Evolutionary conservation across 2,888 invertebrate species (phyloP), one percentile per base, ranked within the genome.

Genomic region (Magallana nippona): DNA sequence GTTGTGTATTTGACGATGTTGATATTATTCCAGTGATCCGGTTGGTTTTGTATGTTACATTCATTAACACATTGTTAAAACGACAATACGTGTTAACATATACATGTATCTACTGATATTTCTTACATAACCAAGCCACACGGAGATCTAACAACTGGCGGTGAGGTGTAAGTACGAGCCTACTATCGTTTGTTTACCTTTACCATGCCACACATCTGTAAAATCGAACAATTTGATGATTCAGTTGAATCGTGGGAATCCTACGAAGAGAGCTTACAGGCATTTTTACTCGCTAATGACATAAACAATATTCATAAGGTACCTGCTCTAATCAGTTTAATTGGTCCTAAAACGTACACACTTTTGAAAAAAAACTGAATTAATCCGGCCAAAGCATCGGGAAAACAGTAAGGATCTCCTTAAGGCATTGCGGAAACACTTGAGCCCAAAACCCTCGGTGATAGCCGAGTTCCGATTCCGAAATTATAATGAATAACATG

Each of bases 341-440:
- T 79, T n/a, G 79, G 79, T 79, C n/a, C 79, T 55, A 55, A 56
- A 56, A 3, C 78, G 32, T 32, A 15, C 44, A 78, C 78, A 55
- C 79, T 56, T 13, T 19, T 79, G 79, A 55, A 79, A 79, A 79
- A 79, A n/a, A n/a, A n/a, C 19, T 22, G n/a, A 55, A n/a, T 79
- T 55, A 57, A 55, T n/a, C 79, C 56, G 5, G 79, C 15, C 8
- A 79, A 79, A 1, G 17, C 63, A 10, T n/a, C 81, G 8, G 55
- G 17, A 81, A 44, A 44, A 15, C 10, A 62, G 27, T 71, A 79
- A 62, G 44, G 79, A 56, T 44, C 27, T 88, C 13, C 79, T 85
- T 81, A 83, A 63, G n/a, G 17, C 84, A 27, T 55, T 88, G 2
- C 44, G 79, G 3, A 78, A 81, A 1, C 86, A 89, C 62, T 84